Evolutionary conservation across 2,797 vertebrate species (phyloP).

Genomic region (Heliangelus exortis): DNA sequence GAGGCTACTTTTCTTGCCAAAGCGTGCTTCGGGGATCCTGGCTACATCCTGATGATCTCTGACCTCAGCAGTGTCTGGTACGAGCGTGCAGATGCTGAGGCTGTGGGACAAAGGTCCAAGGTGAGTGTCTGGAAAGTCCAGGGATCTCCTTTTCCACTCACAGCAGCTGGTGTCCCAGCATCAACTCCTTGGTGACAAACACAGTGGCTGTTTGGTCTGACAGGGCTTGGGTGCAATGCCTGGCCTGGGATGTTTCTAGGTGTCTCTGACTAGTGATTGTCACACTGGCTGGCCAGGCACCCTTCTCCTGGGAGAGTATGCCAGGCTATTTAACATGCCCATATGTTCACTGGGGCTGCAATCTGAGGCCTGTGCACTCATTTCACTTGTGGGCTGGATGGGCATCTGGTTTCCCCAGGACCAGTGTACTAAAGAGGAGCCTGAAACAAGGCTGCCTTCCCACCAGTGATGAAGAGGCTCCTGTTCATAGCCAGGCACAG

Average conservation of each 20-base stretch:
- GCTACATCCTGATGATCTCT: constrained; percentile 51
- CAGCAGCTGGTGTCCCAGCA: neutral
- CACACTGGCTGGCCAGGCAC: neutral
- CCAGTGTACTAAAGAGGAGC: neutral
- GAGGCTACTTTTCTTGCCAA: constrained; percentile 24
- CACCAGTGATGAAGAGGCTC: neutral
- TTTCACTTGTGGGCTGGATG: neutral
- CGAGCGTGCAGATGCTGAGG: neutral
- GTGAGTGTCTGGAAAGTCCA: constrained; percentile 23
- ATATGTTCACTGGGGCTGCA: neutral
- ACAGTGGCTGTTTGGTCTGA: neutral
- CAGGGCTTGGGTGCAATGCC: accelerated
- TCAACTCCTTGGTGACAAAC: neutral
- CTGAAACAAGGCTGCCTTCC: neutral
- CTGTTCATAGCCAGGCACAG: neutral
- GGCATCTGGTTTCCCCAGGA: neutral
- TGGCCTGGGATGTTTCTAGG: accelerated
- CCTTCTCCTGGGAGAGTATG: neutral
- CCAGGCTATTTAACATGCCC: neutral
- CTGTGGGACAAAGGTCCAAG: constrained; percentile 56
- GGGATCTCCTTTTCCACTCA: neutral
- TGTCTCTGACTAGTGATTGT: neutral
- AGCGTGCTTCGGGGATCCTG: constrained; percentile 4
- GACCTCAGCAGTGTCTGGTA: constrained; percentile 50
- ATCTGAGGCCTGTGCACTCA: neutral